These are phyloP conservation scores for Ctenomys sociabilis DNA, from an alignment of 2,113 vertebrate species.

Conservation along the genomic window DNA sequence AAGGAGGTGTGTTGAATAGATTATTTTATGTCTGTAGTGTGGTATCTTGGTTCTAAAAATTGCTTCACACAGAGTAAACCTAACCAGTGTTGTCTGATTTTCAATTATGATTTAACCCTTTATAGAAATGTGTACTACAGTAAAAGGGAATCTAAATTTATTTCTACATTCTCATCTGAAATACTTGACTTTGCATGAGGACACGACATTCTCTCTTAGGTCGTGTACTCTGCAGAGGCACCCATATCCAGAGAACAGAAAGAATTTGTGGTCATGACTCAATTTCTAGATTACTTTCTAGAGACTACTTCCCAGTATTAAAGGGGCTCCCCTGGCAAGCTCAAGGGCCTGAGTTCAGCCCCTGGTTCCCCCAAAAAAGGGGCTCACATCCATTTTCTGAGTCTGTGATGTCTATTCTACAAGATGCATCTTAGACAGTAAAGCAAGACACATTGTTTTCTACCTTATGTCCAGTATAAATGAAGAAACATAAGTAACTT, in stretches of 20 bases:
- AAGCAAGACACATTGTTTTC: rapidly evolving
- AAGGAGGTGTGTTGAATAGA: background rate
- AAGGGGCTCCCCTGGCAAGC: no score
- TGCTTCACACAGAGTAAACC: background rate
- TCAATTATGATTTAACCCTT: background rate
- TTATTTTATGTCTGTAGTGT: background rate
- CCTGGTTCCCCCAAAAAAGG: no score
- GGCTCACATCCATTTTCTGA: rapidly evolving
- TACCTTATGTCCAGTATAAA: rapidly evolving
- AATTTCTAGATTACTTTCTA: background rate
- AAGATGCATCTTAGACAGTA: background rate
- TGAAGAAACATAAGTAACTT: background rate
- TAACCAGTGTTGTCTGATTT: background rate
- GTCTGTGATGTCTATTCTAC: background rate
- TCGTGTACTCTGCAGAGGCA: background rate
- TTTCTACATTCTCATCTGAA: background rate
- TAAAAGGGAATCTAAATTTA: background rate
- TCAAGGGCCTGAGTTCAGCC: no score
- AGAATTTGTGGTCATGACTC: rapidly evolving
- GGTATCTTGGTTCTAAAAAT: background rate
- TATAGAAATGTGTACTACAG: background rate
- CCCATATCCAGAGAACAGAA: background rate
- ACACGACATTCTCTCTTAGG: background rate
- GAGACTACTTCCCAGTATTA: background rate
- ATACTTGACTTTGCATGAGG: background rate